These are phyloP conservation scores for Onychorhynchus coronatus DNA, from an alignment of 2,113 vertebrate species.

Conservation along the genomic window DNA sequence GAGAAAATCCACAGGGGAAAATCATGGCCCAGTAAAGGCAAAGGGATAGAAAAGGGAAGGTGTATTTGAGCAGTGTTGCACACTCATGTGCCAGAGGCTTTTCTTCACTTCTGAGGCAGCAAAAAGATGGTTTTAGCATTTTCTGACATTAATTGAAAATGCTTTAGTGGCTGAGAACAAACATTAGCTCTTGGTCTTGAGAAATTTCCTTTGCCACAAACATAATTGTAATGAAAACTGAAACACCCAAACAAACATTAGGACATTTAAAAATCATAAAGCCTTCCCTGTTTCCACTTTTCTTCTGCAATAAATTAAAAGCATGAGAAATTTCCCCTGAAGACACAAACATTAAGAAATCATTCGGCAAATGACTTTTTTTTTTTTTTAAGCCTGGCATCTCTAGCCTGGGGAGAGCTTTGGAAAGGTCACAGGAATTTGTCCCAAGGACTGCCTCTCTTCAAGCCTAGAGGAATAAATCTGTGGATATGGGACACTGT, in stretches of 20 bases:
- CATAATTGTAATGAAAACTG: constrained; percentile 26
- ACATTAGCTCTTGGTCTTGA: not conserved
- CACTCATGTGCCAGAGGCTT: not conserved
- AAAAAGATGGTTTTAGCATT: not conserved
- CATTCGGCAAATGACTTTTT: constrained; percentile 9
- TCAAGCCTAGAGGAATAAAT: not conserved
- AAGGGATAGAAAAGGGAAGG: not conserved
- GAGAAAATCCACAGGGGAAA: not conserved
- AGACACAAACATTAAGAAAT: constrained; percentile 29
- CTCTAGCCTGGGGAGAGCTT: not conserved
- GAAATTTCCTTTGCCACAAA: not conserved
- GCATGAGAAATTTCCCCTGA: not conserved
- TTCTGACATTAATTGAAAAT: not conserved
- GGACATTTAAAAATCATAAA: constrained; percentile 24
- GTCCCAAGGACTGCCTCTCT: not conserved
- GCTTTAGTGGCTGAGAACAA: constrained; percentile 1
- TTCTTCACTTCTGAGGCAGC: not conserved
- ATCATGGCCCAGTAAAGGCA: not conserved
- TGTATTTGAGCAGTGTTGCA: not conserved
- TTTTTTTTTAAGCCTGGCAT: constrained; percentile 2
- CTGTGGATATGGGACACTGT: not conserved
- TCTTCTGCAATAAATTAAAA: constrained; percentile 22
- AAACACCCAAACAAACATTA: constrained; percentile 11
- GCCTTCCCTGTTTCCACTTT: not conserved
- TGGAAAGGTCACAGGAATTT: constrained; percentile 12